Conservation (phyloP, 1,140 invertebrate genomes). For the Conus betulinus region DNA sequence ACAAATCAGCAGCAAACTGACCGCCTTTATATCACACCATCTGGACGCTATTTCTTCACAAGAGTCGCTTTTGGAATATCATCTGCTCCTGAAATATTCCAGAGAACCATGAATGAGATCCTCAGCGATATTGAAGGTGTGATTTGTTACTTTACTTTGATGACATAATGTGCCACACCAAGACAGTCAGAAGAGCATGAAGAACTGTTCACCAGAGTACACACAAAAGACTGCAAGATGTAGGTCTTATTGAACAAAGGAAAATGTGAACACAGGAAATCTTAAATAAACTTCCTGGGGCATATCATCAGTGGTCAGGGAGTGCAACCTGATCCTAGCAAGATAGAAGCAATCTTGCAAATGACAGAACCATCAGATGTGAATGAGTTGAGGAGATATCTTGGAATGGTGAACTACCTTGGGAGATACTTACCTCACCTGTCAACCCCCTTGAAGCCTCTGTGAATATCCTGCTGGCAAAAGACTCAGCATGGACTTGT, state of each 20-base stretch:
- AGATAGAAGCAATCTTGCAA: constrained; percentile 37
- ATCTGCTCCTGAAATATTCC: neutral
- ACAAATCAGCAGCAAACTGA: constrained; percentile 84
- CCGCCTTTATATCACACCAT: too few relatives aligned
- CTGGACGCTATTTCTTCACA: constrained; percentile 24
- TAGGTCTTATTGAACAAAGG: too few relatives aligned
- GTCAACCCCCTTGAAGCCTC: neutral
- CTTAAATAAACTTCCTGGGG: constrained; percentile 13
- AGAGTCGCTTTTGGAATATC: constrained; percentile 40
- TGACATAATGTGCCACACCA: constrained; percentile 49
- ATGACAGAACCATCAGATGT: constrained; percentile 40
- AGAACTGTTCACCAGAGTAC: constrained; percentile 28
- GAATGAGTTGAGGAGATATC: neutral
- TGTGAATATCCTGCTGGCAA: too few relatives aligned
- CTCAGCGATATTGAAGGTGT: constrained; percentile 29
- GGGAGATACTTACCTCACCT: neutral
- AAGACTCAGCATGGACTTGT: too few relatives aligned
- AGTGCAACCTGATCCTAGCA: neutral
- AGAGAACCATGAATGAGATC: constrained; percentile 35
- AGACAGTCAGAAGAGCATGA: constrained; percentile 45
- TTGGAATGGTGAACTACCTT: neutral
- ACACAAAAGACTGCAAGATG: constrained; percentile 37
- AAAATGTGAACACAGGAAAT: neutral
- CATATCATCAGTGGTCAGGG: constrained; percentile 23
- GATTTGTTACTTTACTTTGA: constrained; percentile 22